Conservation (phyloP, 2,888 invertebrate species). For the Microctonus brassicae region DNA sequence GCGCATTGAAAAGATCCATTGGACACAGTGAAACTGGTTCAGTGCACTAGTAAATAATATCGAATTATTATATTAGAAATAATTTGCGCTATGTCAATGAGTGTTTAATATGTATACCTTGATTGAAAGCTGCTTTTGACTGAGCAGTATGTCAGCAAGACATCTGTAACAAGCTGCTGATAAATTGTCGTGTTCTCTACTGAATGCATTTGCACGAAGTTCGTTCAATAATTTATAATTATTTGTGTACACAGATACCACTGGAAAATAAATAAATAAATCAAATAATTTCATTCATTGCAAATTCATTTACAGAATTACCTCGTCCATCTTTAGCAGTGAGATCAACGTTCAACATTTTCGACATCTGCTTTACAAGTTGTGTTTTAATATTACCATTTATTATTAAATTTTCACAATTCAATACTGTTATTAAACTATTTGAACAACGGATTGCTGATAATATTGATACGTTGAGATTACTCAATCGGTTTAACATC, state of each 20-base stretch:
- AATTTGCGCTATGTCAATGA: too few relatives aligned
- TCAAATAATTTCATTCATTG: neutral
- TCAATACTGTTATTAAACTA: neutral
- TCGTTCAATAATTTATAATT: conserved; percentile 37
- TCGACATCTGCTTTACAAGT: neutral
- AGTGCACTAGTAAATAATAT: neutral
- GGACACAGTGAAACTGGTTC: neutral
- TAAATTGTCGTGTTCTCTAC: conserved; percentile 38
- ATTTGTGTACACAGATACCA: conserved; percentile 42
- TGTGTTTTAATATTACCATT: neutral
- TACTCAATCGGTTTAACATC: neutral
- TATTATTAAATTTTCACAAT: neutral
- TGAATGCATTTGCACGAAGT: conserved; percentile 41
- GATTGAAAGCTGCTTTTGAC: neutral
- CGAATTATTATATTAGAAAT: too few relatives aligned
- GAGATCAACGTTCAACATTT: neutral
- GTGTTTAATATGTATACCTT: neutral
- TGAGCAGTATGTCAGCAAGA: conserved; percentile 44
- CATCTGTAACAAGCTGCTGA: conserved; percentile 44
- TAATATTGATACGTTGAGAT: neutral
- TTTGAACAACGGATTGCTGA: neutral
- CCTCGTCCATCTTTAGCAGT: neutral
- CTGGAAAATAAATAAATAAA: conserved; percentile 38
- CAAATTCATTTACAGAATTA: neutral
- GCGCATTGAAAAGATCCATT: neutral